Evolutionary conservation across 1,140 invertebrate species (phyloP), one percentile per base, ranked within the genome.

Genomic region (Pseudomyrmex gracilis): DNA sequence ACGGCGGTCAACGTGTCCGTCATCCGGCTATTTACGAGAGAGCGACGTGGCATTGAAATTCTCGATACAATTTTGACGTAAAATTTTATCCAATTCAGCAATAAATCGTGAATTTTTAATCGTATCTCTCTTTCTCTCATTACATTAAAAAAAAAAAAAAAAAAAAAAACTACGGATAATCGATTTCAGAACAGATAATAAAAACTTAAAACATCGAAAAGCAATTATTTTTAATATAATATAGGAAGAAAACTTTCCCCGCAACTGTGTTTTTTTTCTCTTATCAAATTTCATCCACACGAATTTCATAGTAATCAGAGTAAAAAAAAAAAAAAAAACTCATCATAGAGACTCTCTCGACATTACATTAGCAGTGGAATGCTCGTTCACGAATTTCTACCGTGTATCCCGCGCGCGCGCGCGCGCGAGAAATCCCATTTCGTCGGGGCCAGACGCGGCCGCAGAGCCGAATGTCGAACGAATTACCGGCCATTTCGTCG

Each of bases 401-500:
- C 43, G 13, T 20, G 49, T 12, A n/a, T 20, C 60, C 60, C 60
- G 83, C 85, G 45, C 22, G 17, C 83, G n/a, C n/a, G n/a, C 67
- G 61, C 58, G 76, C 10, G 74, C 61, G 83, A 43, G 70, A 78
- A 73, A 68, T 83, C 77, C 55, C 66, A 80, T 80, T 80, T 80
- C 76, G 34, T 58, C 55, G 5, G 34, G 5, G 45, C 53, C 49
- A 22, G 20, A 55, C 47, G 13, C 49, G 51, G 53, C 49, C 49
- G 34, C 34, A 70, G 76, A 71, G 53, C 51, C 47, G 55, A 60
- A 77, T 86, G 78, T 83, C 68, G 58, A 57, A 66, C 60, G 87
- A 88, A 88, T 88, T 89, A 89, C 78, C 63, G 86, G 86, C 77
- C 84, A 89, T 89, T 89, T 88, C 20, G 78, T 83, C 73, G 73